Base-by-base conservation (phyloP, 2,888 invertebrate genomes). In the Strigamia maritima region DNA sequence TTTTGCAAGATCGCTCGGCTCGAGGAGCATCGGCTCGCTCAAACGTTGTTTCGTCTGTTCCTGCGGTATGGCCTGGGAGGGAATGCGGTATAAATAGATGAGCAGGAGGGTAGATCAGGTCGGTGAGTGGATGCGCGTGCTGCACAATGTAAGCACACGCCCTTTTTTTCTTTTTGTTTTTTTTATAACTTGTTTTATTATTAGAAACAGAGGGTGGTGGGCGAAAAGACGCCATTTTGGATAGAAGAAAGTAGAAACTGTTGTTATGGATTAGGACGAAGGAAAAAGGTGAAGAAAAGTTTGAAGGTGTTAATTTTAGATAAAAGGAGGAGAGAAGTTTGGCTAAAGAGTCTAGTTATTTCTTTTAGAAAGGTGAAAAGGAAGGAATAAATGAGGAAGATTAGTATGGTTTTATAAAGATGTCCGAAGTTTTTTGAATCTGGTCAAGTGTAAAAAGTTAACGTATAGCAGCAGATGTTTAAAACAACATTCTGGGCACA, bases 31-130 rank as follows among this genome's bases (percentile, higher is more conserved):
- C 54, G 54, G n/a, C 54, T 54, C 54, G 54, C 54, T 54, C 19
- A n/a, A 19, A 54, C n/a, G 60, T 60, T 16, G 14, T 60, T 60
- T 60, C 60, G 24, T 19, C 24, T 26, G 70, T 70, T 70, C 28
- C 70, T 28, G 26, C 24, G 70, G 70, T 26, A 28, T 28, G 70
- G 70, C 28, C 70, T 26, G 70, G 70, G 70, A 70, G 70, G 70
- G 70, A 70, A 70, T 70, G 70, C 70, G 70, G 70, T 70, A 70
- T 70, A 70, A 70, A 70, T 70, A 70, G 70, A 70, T 70, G 70
- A 70, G 70, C 70, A 70, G 70, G 70, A 70, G 70, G 70, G 70
- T 70, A 70, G 70, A 70, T 70, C 70, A 26, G 70, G 26, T 70
- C 70, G 28, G 70, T 70, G 70, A 70, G 70, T 70, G 70, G 70